Evolutionary conservation across 2,888 invertebrate genomes (phyloP), one percentile per base, ranked within the genome.

Genomic region (Blomia tropicalis): DNA sequence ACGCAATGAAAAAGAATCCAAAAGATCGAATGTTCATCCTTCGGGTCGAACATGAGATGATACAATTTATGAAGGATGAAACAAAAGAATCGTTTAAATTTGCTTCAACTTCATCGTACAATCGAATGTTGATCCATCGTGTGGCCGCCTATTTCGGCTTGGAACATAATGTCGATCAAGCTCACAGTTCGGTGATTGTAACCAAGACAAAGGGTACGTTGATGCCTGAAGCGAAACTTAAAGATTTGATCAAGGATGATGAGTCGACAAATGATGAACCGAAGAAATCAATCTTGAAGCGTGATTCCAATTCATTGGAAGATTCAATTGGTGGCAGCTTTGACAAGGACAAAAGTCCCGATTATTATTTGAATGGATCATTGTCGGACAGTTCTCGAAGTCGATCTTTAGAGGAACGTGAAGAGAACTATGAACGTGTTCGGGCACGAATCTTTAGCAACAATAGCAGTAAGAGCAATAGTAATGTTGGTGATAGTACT

Each of bases 61-160:
- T 84, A 70, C 81, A 80, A 60, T 83, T 92, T 68, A 83, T 89
- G 68, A 84, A 83, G 72, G 90, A 92, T 72, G 79, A 80, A 68
- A 73, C 75, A 61, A 72, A 74, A 60, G 73, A 81, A 70, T 81
- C 83, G 71, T 83, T 84, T 70, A 85, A 85, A 70, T 92, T 93
- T 76, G 87, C 87, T 22, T 84, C 84, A 72, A 88, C 91, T 85
- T 86, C 90, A 65, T 91, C 92, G 60, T 95, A 95, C 78, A 90
- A 92, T 67, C 82, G 95, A 31, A 91, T 95, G 92, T 76, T 95
- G 69, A 89, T 93, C 1, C 95, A 95, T 74, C 83, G 93, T 32
- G 86, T 88, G 65, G 90, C 93, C 0, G 85, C 90, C 22, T 87
- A 87, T 72, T 93, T 92, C 76, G 90, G 91, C 62, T 83, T 95